Evolutionary conservation across 2,113 vertebrate species (phyloP), one percentile per base, ranked within the genome.

Genomic region (Cyprinodon brontotheroides): DNA sequence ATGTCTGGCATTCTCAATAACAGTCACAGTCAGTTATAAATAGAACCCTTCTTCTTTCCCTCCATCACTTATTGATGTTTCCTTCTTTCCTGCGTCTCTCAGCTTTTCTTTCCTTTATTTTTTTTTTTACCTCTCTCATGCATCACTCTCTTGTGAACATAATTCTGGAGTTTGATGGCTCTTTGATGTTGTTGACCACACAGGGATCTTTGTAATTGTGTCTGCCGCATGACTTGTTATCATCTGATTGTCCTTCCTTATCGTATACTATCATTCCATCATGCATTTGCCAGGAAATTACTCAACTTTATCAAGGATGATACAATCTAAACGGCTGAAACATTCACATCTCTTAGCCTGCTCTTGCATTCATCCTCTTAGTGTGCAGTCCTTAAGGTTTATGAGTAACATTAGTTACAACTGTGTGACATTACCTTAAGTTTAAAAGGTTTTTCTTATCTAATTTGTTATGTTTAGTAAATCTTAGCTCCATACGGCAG

Each of bases 21-120:
- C 79, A 82, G 72, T 86, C 89, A 91, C 89, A 92, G 91, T 91
- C 77, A 61, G 83, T 78, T 91, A 91, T 84, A 89, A 92, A 93
- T 90, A 92, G 88, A 70, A 87, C 67, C 62, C 41, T 45, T 29
- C 64, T 75, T 61, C 66, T 78, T 43, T 66, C 72, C 59, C 48
- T 74, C 68, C 59, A 61, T 70, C 74, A 65, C 63, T 64, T 48
- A 47, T 11, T 64, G 43, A 29, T 29, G 29, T 29, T 29, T 29
- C 29, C 29, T 29, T 29, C 29, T 29, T 29, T 1, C 29, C 29
- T 29, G 29, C 29, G 29, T 29, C 29, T 29, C 29, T 29, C 29
- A 29, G 29, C 29, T 29, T 29, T 29, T 29, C 29, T 29, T 29
- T 29, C 29, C 29, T 29, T 29, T 29, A 29, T 29, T 29, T 29